A percentile compares a stretch with the other conserved stretches of the same genome.
Conservation (phyloP, 92 coral and sea anemone genomes). For the Muricea muricata region DNA sequence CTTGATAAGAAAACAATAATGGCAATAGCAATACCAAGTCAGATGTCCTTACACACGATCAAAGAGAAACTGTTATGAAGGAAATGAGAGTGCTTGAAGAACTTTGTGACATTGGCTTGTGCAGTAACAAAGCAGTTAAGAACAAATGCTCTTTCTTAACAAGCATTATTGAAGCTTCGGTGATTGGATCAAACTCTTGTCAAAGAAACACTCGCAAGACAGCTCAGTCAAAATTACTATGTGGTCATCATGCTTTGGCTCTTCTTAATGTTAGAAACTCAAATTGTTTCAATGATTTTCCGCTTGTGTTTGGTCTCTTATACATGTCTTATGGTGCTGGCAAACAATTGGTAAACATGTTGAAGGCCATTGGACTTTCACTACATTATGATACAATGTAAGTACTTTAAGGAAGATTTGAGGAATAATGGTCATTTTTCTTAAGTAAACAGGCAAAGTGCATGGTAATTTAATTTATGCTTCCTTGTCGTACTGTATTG, state of each 20-base stretch:
- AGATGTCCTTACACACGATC: neutral
- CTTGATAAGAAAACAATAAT: neutral
- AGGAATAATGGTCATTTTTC: neutral
- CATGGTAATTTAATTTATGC: too few relatives aligned
- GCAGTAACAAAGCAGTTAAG: neutral
- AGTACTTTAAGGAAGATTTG: neutral
- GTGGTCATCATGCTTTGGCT: constrained; percentile 17
- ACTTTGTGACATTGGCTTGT: neutral
- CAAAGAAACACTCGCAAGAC: neutral
- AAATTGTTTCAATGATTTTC: constrained; percentile 7
- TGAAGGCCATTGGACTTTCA: neutral
- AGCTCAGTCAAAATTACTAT: neutral
- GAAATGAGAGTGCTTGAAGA: neutral
- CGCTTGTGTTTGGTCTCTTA: neutral
- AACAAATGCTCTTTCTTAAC: neutral
- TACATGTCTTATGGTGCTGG: constrained; percentile 5
- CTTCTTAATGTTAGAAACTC: constrained; percentile 14
- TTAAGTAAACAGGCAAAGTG: too few relatives aligned
- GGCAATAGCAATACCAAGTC: neutral
- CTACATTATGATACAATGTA: constrained; percentile 8
- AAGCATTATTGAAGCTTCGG: constrained; percentile 9
- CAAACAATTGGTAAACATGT: neutral
- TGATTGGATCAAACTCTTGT: neutral
- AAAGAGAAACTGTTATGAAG: neutral
- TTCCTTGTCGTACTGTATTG: too few relatives aligned